Evolutionary conservation across 2,797 vertebrate genomes (phyloP).

Genomic region (Sebastes oblongus): DNA sequence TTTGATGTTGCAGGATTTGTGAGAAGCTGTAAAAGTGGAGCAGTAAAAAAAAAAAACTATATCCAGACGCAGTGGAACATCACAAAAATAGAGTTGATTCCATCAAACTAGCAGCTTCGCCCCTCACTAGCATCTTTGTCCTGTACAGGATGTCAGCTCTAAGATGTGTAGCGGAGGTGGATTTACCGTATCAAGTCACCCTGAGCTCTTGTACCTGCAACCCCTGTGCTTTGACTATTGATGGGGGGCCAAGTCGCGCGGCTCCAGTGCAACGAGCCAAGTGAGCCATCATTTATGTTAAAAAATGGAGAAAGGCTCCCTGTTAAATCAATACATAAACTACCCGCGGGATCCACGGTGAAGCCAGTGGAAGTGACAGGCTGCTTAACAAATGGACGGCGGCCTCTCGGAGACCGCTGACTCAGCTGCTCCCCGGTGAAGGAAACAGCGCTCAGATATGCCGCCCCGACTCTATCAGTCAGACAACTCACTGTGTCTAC

Average conservation of each 20-base stretch:
- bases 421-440: conserved; percentile 61
- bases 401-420: conserved; percentile 67
- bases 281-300: conserved; percentile 79
- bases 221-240: conserved; percentile 46
- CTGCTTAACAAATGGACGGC: conserved; percentile 77
- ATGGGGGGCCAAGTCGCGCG: conserved; percentile 26
- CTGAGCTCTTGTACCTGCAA: conserved; percentile 33
- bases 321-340: conserved; percentile 85
- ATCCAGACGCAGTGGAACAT: conserved; percentile 12
- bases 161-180: conserved; percentile 17
- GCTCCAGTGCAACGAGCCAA: conserved; percentile 45
- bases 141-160: conserved; percentile 1
- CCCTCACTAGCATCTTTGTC: not conserved
- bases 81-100: conserved; percentile 15
- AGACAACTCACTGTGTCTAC: conserved; percentile 52
- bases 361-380: conserved; percentile 74
- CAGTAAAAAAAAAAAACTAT: conserved; percentile 1
- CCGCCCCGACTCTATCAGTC: conserved; percentile 42
- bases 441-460: conserved; percentile 21
- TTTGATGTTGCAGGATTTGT: conserved; percentile 56
- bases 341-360: conserved; percentile 73
- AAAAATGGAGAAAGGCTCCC: conserved; percentile 75
- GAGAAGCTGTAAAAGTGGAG: conserved; percentile 44
- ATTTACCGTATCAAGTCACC: conserved; percentile 22
- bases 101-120: conserved; percentile 8